These are phyloP conservation scores for Cylindroiulus punctatus DNA, from an alignment of 2,888 invertebrate species.

Conservation along the genomic window DNA sequence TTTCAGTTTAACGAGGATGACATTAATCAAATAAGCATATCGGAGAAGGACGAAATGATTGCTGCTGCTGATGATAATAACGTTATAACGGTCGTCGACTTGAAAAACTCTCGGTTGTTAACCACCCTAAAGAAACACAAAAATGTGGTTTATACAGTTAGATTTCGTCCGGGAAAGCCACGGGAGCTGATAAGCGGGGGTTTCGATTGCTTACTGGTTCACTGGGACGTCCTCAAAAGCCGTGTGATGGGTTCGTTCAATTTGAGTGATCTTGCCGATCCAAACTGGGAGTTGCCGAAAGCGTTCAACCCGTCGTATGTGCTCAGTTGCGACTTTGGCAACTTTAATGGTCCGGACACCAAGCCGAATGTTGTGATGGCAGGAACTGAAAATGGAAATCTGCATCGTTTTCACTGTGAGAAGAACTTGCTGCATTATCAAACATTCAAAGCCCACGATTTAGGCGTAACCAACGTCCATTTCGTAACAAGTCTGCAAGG, in stretches of 20 bases:
- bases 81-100: background rate
- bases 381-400: constrained; percentile 49
- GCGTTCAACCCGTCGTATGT: constrained; percentile 47
- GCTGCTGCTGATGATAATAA: constrained; percentile 41
- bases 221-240: constrained; percentile 39
- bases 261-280: constrained; percentile 6
- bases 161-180: constrained; percentile 5
- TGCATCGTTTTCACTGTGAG: constrained; percentile 50
- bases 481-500: background rate
- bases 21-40: constrained; percentile 30
- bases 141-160: background rate
- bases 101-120: background rate
- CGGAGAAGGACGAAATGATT: constrained; percentile 40
- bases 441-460: constrained; percentile 50
- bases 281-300: constrained; percentile 47
- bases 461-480: constrained; percentile 13
- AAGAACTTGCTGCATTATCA: constrained; percentile 25
- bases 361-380: background rate
- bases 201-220: constrained; percentile 22
- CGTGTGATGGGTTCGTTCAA: background rate
- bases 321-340: constrained; percentile 40
- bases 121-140: constrained; percentile 12
- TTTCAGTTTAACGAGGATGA: constrained; percentile 42
- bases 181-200: constrained; percentile 39
- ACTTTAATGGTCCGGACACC: background rate